Base-by-base conservation (phyloP, 1,140 invertebrate genomes). In the Limonius californicus region DNA sequence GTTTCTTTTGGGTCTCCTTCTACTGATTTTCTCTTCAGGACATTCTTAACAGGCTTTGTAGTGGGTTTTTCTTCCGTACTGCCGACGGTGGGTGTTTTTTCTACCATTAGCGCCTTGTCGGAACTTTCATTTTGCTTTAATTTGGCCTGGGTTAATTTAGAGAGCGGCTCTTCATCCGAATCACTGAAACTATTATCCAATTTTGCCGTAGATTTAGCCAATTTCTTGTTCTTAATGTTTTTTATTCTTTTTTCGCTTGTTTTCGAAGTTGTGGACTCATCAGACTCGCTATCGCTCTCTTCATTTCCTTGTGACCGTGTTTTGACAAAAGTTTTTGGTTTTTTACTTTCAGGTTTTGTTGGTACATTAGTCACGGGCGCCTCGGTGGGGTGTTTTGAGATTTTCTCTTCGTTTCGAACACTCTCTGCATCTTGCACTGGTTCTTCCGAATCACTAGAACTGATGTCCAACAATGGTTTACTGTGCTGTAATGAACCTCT, bases 151-250 rank as follows among this genome's bases (percentile, higher is more conserved):
- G 68, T 76, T 60, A 81, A 69, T 69, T 83, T 83, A 12, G 79
- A 79, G 50, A 84, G 62, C 16, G 82, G 81, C 68, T 84, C 82
- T 66, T 84, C 82, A 70, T 84, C 82, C 12, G 82, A 83, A 70
- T 83, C 82, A 68, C 80, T 83, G 54, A 83, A 84, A 65, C 73
- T 80, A 32, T 30, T 23, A 14, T 23, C 53, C 1, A 55, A 3
- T 55, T 55, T 23, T 9, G 20, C n/a, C 7, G n/a, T 18, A 2
- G 14, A 8, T 50, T 50, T 50, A 0, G 63, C 59, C 8, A 63
- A 66, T 53, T 70, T 70, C 61, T 69, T 71, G 30, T 62, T 67
- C 23, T 65, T 68, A 21, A 55, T 68, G 0, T 58, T 61, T 19
- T 59, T 58, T 0, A 62, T 54, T 20, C 58, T 61, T 39, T 66